Evolutionary conservation across 2,888 invertebrate genomes (phyloP).

Genomic region (Diabrotica balteata): DNA sequence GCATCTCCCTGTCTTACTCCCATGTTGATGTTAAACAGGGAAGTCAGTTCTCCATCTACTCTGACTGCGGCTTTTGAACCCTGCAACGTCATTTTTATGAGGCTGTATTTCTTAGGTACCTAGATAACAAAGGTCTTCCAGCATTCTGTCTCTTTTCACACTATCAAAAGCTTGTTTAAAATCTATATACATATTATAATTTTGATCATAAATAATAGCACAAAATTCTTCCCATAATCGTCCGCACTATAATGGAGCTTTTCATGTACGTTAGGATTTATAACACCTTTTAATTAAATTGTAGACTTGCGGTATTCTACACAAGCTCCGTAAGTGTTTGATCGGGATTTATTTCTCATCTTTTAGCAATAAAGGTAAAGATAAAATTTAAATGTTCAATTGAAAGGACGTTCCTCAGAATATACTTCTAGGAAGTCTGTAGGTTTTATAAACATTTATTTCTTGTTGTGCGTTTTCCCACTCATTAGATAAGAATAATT

Average conservation of each 20-base stretch:
- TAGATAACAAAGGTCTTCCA: too few species aligned
- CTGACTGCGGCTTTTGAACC: too few species aligned
- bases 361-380: constrained; percentile 12
- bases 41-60: too few species aligned
- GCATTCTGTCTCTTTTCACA: too few species aligned
- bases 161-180: too few species aligned
- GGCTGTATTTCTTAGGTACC: too few species aligned
- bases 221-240: background rate
- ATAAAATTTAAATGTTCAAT: constrained; percentile 11
- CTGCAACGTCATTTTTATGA: too few species aligned
- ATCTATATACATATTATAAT: too few species aligned
- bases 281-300: constrained; percentile 22
- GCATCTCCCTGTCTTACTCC: too few species aligned
- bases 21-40: too few species aligned
- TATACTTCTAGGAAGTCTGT: background rate
- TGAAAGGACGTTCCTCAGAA: background rate
- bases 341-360: constrained; percentile 16
- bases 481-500: background rate
- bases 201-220: too few species aligned
- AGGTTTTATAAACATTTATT: background rate
- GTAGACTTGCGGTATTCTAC: constrained; percentile 20
- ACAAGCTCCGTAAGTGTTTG: constrained; percentile 15
- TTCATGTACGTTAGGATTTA: constrained; percentile 18
- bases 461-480: background rate
- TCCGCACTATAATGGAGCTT: background rate